These are phyloP conservation scores for Adineta ricciae DNA, from an alignment of 2,888 invertebrate species.

Conservation along the genomic window DNA sequence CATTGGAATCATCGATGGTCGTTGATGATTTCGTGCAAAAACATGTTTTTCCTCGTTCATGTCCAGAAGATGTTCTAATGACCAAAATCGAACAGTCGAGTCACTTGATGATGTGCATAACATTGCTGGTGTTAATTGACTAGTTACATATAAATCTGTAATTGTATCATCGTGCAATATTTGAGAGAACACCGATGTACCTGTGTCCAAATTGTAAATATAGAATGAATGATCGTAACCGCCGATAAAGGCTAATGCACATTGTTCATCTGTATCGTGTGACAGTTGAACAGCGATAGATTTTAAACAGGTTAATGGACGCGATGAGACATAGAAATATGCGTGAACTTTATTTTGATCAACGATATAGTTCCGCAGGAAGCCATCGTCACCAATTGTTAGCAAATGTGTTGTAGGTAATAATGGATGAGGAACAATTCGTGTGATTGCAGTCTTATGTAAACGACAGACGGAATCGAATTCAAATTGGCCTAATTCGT, in stretches of 20 bases:
- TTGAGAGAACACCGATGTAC: background rate
- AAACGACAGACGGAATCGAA: background rate
- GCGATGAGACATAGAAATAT: background rate
- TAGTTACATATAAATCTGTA: background rate
- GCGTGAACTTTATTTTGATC: background rate
- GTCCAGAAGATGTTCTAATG: background rate
- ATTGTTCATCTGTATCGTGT: background rate
- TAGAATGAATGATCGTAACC: background rate
- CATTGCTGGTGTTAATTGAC: background rate
- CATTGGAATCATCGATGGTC: background rate
- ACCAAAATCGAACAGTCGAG: slow-evolving; percentile 1
- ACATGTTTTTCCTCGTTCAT: background rate
- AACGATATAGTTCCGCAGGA: background rate
- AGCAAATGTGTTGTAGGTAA: background rate
- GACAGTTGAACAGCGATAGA: background rate
- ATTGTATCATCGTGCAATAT: background rate
- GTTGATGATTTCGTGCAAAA: background rate
- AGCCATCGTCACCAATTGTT: background rate
- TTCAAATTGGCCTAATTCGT: slow-evolving; percentile 20
- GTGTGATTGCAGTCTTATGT: background rate
- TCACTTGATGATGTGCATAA: background rate
- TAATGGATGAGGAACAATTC: background rate
- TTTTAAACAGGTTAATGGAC: slow-evolving; percentile 2
- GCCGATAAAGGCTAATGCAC: slow-evolving; percentile 15
- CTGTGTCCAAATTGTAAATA: background rate